Percentiles rank a stretch among this genome's conserved stretches.
phyloP scores from a whole-genome alignment of 2,797 vertebrate species.

The Cyclura pinguis region DNA sequence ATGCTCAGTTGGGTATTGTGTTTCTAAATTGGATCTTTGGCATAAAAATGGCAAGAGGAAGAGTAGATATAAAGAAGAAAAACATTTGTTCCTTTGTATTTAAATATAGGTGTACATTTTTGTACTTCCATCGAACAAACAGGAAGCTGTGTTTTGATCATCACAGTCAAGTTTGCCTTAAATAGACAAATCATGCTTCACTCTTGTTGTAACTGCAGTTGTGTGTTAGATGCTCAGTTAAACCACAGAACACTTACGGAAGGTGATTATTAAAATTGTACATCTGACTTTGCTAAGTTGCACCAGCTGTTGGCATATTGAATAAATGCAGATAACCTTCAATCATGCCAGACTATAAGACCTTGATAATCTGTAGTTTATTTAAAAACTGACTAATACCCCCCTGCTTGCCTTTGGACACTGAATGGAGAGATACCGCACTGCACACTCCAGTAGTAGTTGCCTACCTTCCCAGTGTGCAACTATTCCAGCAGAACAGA shows the following conservation, averaged over 20 bases:
- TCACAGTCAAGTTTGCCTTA: slow-evolving; percentile 15
- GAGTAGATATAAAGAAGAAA: neutral
- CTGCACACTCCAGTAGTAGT: neutral
- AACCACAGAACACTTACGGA: neutral
- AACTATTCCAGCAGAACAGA: neutral
- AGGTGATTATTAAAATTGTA: slow-evolving; percentile 19
- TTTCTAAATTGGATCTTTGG: slow-evolving; percentile 4
- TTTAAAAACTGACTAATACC: neutral
- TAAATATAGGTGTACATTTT: slow-evolving; percentile 34
- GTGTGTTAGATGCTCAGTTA: slow-evolving; percentile 5
- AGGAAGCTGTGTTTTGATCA: slow-evolving; percentile 36
- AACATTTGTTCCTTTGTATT: slow-evolving; percentile 18
- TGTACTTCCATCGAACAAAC: slow-evolving; percentile 27
- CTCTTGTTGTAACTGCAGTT: slow-evolving; percentile 7
- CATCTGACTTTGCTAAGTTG: neutral
- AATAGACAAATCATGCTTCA: slow-evolving; percentile 12
- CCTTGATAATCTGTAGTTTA: slow-evolving; percentile 11
- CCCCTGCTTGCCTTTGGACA: neutral
- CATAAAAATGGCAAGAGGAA: neutral
- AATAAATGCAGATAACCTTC: neutral
- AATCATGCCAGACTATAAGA: neutral
- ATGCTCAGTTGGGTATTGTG: neutral
- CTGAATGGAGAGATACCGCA: neutral
- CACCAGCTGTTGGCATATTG: neutral
- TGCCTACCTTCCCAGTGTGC: neutral